phyloP scores from a whole-genome alignment of 2,797 vertebrate genomes.

The Molossus molossus region DNA sequence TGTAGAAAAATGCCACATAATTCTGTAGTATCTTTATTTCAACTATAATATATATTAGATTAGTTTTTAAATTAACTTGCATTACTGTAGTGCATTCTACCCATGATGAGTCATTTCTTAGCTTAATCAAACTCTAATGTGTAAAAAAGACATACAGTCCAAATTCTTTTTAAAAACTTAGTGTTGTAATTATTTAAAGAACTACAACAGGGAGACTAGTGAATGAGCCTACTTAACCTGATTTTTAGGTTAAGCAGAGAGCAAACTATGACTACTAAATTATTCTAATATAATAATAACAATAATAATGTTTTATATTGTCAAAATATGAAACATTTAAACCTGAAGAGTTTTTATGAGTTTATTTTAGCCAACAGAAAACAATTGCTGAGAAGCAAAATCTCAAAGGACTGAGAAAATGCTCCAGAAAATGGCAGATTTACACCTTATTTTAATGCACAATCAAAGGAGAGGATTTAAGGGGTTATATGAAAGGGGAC shows the following conservation, averaged over 20 bases:
- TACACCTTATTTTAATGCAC: background rate
- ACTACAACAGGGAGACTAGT: background rate
- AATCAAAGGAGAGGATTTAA: background rate
- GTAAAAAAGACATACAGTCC: background rate
- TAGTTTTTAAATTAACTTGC: constrained; percentile 10
- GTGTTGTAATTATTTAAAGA: background rate
- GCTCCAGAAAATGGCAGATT: background rate
- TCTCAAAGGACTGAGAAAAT: background rate
- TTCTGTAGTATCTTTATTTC: background rate
- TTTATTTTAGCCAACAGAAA: background rate
- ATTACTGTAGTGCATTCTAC: background rate
- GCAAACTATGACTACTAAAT: background rate
- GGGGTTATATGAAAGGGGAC: background rate
- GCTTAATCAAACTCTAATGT: background rate
- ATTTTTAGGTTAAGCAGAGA: background rate
- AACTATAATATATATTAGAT: constrained; percentile 5
- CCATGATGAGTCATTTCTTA: background rate
- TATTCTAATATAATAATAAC: background rate
- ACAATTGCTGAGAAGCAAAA: background rate
- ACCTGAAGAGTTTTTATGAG: background rate
- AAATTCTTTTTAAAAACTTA: background rate
- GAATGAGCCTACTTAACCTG: background rate
- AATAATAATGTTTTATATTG: constrained; percentile 46
- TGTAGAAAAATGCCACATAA: background rate
- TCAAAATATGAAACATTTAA: background rate